Conservation (phyloP, 2,113 vertebrate species). For the Xiphorhynchus elegans region DNA sequence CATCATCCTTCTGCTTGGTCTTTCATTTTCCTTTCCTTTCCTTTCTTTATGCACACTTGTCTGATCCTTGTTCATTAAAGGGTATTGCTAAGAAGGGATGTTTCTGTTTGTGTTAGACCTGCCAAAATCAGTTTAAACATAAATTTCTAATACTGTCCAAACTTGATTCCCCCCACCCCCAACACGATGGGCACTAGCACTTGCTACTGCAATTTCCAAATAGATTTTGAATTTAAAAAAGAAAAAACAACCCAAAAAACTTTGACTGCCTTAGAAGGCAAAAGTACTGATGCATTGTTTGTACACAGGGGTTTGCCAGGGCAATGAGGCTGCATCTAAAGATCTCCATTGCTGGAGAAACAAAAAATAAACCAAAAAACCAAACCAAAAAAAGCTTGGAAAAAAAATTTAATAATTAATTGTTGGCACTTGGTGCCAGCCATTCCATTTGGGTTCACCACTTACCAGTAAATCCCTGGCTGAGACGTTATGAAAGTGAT, state of each 20-base stretch:
- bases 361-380: slow-evolving; percentile 32
- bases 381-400: not conserved
- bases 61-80: slow-evolving; percentile 95
- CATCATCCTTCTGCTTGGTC: slow-evolving; percentile 99
- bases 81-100: slow-evolving; percentile 90
- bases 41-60: slow-evolving; percentile 92
- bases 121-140: slow-evolving; percentile 76
- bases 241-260: not conserved
- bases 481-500: slow-evolving; percentile 76
- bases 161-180: slow-evolving; percentile 73
- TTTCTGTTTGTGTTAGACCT: slow-evolving; percentile 87
- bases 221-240: slow-evolving; percentile 15
- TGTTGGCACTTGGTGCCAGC: slow-evolving; percentile 41
- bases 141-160: slow-evolving; percentile 82
- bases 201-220: slow-evolving; percentile 80
- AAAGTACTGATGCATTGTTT: slow-evolving; percentile 75
- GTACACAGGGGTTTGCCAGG: slow-evolving; percentile 70
- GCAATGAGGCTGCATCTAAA: slow-evolving; percentile 64
- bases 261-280: slow-evolving; percentile 83
- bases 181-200: slow-evolving; percentile 79
- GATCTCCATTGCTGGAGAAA: slow-evolving; percentile 47
- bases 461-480: slow-evolving; percentile 77
- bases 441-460: slow-evolving; percentile 64
- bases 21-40: slow-evolving; percentile 91
- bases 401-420: not conserved